Evolutionary conservation across 2,113 vertebrate species (phyloP).

Genomic region (Rhea pennata): DNA sequence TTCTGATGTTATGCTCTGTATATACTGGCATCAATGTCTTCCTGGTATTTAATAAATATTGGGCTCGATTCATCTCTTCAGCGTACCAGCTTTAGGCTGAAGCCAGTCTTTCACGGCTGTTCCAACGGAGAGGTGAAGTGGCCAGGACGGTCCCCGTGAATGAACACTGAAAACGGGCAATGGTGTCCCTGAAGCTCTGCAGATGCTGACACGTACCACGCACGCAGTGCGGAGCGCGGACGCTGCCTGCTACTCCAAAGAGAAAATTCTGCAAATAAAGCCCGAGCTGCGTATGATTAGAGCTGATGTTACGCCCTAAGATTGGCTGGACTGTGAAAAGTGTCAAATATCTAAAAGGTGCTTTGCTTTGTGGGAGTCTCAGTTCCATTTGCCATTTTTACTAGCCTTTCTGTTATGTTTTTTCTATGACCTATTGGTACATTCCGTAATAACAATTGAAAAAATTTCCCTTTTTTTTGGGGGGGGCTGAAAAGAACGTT

Average conservation of each 20-base stretch:
- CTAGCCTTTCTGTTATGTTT: neutral
- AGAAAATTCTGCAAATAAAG: neutral
- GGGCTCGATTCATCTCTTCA: neutral
- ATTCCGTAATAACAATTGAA: neutral
- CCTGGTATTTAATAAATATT: neutral
- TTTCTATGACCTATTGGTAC: neutral
- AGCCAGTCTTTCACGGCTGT: neutral
- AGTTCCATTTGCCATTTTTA: neutral
- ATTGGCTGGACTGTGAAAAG: neutral
- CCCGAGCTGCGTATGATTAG: fast-evolving
- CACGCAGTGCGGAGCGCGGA: neutral
- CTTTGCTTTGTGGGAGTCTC: neutral
- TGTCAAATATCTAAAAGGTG: neutral
- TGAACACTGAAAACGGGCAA: neutral
- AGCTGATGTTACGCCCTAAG: neutral
- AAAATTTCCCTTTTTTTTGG: too few species aligned
- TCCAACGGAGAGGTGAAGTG: neutral
- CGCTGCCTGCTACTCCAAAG: neutral
- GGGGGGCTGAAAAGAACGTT: neutral
- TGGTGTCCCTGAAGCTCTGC: neutral
- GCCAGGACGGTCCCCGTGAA: too few species aligned
- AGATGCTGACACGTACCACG: fast-evolving
- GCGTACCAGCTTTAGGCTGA: neutral
- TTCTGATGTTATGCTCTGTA: neutral
- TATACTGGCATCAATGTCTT: neutral